phyloP scores from a whole-genome alignment of 2,888 invertebrate species.

The Tetranychus piercei region DNA sequence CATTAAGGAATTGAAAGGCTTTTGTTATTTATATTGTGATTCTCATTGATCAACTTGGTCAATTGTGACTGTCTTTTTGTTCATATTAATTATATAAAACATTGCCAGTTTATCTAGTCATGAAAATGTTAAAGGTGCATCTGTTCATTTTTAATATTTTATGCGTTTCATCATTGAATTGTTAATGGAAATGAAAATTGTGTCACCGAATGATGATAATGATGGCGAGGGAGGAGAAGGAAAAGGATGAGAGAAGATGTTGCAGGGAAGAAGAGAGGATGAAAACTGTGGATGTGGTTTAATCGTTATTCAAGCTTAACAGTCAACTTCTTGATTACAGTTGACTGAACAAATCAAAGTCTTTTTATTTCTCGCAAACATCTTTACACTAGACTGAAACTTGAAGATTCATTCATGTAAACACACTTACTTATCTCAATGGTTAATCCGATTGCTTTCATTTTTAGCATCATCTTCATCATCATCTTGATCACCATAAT shows the following conservation, averaged over 20 bases:
- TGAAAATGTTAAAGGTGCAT: too few relatives aligned
- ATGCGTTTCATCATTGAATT: too few relatives aligned
- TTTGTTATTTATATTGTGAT: too few relatives aligned
- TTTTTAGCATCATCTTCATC: background rate
- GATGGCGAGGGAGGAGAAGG: background rate
- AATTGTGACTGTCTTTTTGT: too few relatives aligned
- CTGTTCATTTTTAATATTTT: too few relatives aligned
- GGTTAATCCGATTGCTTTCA: background rate
- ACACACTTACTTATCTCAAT: background rate
- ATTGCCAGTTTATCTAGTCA: too few relatives aligned
- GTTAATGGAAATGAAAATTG: background rate
- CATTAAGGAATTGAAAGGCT: too few relatives aligned
- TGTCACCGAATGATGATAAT: background rate
- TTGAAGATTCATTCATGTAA: background rate
- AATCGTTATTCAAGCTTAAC: background rate
- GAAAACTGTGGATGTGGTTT: background rate
- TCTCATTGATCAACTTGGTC: too few relatives aligned
- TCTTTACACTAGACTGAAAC: background rate
- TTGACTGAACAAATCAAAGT: background rate
- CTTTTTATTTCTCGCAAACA: background rate
- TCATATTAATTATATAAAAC: too few relatives aligned
- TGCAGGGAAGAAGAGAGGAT: background rate
- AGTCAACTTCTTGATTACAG: background rate
- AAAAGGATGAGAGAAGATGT: background rate
- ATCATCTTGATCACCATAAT: background rate